Evolutionary conservation across 35 echinoderm and acorn worm species (phyloP), one percentile per base, ranked within the genome.

Genomic region (Strongylocentrotus purpuratus): DNA sequence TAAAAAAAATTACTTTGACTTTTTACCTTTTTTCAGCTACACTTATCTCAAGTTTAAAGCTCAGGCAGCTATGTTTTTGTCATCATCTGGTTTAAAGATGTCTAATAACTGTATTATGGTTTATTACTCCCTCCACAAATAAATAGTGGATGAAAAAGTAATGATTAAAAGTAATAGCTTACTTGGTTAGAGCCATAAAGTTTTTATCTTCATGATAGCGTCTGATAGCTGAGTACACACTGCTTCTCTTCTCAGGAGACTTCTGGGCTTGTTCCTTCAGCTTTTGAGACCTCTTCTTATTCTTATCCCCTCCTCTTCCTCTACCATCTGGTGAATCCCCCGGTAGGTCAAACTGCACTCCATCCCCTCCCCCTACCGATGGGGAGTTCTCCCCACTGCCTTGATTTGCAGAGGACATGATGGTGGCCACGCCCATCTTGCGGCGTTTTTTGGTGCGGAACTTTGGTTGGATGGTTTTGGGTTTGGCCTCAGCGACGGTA

Each of bases 121-220:
- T 1, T 41, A 41, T 41, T 41, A 41, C 35, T 41, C 35, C 35
- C 35, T 41, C 35, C 35, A 59, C 52, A 59, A 59, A 14, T 0
- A 78, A 78, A 28, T n/a, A 28, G 7, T 7, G 65, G 65, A 78
- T 78, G 22, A 78, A 78, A 28, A 78, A 78, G 25, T 28, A 18
- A 28, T 28, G 25, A n/a, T 78, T 28, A 18, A 78, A 2, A 46
- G 3, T 33, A 86, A 86, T 7, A 18, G 33, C 87, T 89, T 97
- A 99, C 98, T 93, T 99, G 20, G 96, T 97, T 6, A 99, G 90
- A 90, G 98, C 98, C 98, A 99, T 99, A 92, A 95, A 97, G 94
- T 99, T 99, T 86, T 97, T 99, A 86, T 99, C 98, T 48, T 99
- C 98, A 96, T 99, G 97, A 91, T 96, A 99, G 20, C 97, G 94